Evolutionary conservation across 2,113 vertebrate species (phyloP).

Genomic region (Spermophilus dauricus): DNA sequence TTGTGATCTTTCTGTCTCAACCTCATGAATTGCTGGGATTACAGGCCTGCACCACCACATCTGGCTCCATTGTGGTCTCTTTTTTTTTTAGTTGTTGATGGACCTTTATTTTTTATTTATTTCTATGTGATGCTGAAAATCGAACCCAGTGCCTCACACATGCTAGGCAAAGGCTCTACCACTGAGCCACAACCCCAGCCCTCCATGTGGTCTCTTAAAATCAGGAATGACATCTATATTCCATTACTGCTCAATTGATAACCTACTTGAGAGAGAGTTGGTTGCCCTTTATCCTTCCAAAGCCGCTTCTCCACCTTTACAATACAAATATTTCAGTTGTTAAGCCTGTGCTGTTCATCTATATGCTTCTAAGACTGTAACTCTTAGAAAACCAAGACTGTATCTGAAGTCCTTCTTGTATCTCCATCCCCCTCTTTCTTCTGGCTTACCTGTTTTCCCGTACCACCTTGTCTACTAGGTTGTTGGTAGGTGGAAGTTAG

Average conservation of each 20-base stretch:
- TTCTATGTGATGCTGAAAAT: no score
- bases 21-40: no score
- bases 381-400: conserved; percentile 2
- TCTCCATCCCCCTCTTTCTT: not conserved
- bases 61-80: no score
- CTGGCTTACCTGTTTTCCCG: not conserved
- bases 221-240: not conserved
- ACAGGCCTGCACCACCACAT: no score
- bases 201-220: not conserved
- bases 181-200: no score
- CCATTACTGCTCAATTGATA: not conserved
- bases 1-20: no score
- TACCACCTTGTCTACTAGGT: not conserved
- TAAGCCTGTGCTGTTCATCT: not conserved
- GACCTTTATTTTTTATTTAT: no score
- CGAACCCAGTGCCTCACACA: no score
- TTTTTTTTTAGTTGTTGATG: no score
- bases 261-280: not conserved
- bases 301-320: not conserved
- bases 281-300: not conserved
- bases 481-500: not conserved
- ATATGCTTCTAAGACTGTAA: not conserved
- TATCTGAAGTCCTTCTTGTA: not conserved
- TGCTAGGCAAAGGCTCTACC: no score
- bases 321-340: not conserved